Percentiles rank a stretch among this genome's conserved stretches.
Evolutionary conservation across 2,888 invertebrate genomes (phyloP).

Genomic region (Drosophila anomalata): DNA sequence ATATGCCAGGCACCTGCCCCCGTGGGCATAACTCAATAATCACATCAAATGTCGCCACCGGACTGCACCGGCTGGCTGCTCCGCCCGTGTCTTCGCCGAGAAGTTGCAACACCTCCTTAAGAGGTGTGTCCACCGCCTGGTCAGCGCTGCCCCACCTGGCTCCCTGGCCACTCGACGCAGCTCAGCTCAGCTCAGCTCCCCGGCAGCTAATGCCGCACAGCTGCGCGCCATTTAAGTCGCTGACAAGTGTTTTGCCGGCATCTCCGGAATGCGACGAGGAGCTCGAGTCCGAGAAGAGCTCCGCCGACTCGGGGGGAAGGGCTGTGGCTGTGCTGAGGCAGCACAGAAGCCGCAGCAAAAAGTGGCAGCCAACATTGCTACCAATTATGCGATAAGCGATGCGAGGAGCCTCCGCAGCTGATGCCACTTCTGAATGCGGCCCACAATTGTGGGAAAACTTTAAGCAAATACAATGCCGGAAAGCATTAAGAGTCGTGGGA

Average conservation of each 20-base stretch:
- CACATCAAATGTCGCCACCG: constrained; percentile 75
- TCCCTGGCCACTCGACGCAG: background rate
- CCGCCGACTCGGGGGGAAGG: background rate
- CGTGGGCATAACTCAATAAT: constrained; percentile 79
- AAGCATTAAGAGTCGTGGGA: constrained; percentile 21
- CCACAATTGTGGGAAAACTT: constrained; percentile 55
- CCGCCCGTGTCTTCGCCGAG: constrained; percentile 3
- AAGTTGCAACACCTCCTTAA: constrained; percentile 59
- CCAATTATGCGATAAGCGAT: constrained; percentile 75
- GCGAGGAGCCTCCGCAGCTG: constrained; percentile 28
- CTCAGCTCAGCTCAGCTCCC: constrained; percentile 1
- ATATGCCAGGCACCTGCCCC: constrained; percentile 73
- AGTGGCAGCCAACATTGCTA: constrained; percentile 75
- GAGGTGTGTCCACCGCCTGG: constrained; percentile 67
- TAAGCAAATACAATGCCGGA: constrained; percentile 41
- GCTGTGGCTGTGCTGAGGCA: background rate
- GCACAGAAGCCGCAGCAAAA: constrained; percentile 59
- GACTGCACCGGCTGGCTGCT: constrained; percentile 46
- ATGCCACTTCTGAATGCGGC: constrained; percentile 18
- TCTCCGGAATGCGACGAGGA: constrained; percentile 65
- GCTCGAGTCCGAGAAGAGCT: background rate
- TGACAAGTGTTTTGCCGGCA: constrained; percentile 77
- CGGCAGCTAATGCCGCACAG: constrained; percentile 70
- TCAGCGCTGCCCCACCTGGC: constrained; percentile 3
- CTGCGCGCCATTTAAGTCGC: constrained; percentile 78